Percentiles rank a stretch among this genome's conserved stretches.
Evolutionary conservation across 2,797 vertebrate genomes (phyloP).

Genomic region (Etheostoma perlongum): DNA sequence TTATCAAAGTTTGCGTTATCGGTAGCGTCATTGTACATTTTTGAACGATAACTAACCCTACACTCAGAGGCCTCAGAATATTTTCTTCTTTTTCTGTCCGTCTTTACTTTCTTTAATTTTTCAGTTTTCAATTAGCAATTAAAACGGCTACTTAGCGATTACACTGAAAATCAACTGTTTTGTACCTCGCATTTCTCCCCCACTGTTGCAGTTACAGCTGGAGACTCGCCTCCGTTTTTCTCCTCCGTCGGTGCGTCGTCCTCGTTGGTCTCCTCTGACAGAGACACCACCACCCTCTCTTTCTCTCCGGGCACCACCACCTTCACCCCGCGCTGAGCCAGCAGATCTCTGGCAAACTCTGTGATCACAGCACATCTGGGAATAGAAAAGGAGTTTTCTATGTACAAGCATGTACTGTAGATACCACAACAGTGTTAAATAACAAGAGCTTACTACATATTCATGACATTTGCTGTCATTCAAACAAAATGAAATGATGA

Average conservation of each 20-base stretch:
- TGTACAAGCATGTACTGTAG: neutral
- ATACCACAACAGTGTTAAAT: neutral
- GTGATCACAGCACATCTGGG: conserved; percentile 92
- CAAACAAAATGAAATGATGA: neutral
- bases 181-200: conserved; percentile 83
- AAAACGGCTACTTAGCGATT: neutral
- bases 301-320: conserved; percentile 89
- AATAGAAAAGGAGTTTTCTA: neutral
- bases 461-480: neutral
- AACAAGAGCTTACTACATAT: neutral
- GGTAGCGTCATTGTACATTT: too few relatives aligned
- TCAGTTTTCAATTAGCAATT: neutral
- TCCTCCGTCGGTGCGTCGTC: conserved; percentile 37
- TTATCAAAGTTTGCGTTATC: too few relatives aligned
- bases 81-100: too few relatives aligned
- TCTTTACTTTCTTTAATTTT: neutral
- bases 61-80: too few relatives aligned
- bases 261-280: conserved; percentile 78
- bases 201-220: conserved; percentile 52
- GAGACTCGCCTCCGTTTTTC: conserved; percentile 69
- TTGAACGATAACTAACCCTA: too few relatives aligned
- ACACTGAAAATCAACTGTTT: too few relatives aligned
- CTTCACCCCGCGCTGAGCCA: conserved; percentile 86
- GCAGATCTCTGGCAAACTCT: conserved; percentile 88
- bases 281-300: conserved; percentile 83